Percentiles rank a stretch among this genome's conserved stretches.
These are phyloP conservation scores for Climacteris rufus DNA, from an alignment of 2,113 vertebrate genomes.

Conservation along the genomic window DNA sequence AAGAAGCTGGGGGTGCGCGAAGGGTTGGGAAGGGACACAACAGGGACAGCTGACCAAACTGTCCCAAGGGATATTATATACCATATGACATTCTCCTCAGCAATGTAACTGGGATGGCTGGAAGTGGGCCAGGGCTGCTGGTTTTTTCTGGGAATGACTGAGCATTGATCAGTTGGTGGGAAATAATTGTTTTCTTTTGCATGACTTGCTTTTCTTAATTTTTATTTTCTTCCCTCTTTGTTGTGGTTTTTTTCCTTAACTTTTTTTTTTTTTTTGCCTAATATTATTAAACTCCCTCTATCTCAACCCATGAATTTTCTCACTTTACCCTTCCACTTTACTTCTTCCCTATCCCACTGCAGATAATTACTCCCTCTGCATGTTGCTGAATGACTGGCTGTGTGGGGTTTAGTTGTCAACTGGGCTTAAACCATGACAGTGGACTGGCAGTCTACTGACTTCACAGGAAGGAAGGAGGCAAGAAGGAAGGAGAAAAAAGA, in stretches of 20 bases:
- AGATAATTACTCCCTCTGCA: too few relatives aligned
- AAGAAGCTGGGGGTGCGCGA: background rate
- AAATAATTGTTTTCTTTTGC: background rate
- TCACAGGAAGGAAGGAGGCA: background rate
- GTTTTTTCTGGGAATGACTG: background rate
- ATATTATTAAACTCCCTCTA: background rate
- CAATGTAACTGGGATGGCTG: background rate
- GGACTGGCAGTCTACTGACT: background rate
- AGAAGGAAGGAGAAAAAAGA: background rate
- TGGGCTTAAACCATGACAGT: background rate
- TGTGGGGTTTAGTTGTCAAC: background rate
- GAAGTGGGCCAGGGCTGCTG: background rate
- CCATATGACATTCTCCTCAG: background rate
- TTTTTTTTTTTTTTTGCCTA: background rate
- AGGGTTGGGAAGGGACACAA: background rate
- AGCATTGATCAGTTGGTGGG: fast-evolving
- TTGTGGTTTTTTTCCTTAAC: fast-evolving
- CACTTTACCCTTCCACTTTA: background rate
- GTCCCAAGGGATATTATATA: background rate
- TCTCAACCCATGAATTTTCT: background rate
- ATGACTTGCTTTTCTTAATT: background rate
- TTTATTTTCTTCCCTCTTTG: background rate
- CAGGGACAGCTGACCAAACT: background rate
- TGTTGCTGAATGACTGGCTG: background rate
- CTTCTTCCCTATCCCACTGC: background rate